Conservation (phyloP, 2,113 vertebrate genomes). For the Struthio camelus region DNA sequence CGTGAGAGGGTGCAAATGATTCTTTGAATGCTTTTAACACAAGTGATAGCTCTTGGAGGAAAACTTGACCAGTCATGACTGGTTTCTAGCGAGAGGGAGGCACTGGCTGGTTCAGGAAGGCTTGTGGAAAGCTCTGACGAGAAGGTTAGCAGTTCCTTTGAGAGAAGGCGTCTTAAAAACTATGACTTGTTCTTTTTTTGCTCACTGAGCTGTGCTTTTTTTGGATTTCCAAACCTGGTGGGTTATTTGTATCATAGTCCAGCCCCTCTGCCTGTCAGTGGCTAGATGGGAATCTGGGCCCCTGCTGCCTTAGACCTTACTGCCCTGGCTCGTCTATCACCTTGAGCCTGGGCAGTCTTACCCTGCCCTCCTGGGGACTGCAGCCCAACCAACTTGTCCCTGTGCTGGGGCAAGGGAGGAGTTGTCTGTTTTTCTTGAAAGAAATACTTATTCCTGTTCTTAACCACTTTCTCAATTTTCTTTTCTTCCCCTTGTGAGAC, state of each 20-base stretch:
- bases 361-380: not conserved
- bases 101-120: too few relatives aligned
- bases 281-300: not conserved
- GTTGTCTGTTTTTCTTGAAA: not conserved
- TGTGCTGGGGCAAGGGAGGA: not conserved
- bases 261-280: fast-evolving
- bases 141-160: not conserved
- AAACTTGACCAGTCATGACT: too few relatives aligned
- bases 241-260: not conserved
- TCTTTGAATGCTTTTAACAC: not conserved
- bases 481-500: fast-evolving
- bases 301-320: fast-evolving
- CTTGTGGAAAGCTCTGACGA: not conserved
- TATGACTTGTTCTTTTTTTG: too few relatives aligned
- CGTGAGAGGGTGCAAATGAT: not conserved
- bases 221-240: fast-evolving
- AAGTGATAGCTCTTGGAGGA: not conserved
- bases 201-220: not conserved
- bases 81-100: not conserved
- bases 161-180: fast-evolving
- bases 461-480: not conserved
- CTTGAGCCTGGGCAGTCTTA: not conserved
- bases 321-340: not conserved
- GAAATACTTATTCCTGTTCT: not conserved
- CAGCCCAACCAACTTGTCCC: fast-evolving